A percentile compares a stretch with the other conserved stretches of the same genome.
Conservation (phyloP, 2,113 vertebrate species). For the Chascanopsetta lugubris region DNA sequence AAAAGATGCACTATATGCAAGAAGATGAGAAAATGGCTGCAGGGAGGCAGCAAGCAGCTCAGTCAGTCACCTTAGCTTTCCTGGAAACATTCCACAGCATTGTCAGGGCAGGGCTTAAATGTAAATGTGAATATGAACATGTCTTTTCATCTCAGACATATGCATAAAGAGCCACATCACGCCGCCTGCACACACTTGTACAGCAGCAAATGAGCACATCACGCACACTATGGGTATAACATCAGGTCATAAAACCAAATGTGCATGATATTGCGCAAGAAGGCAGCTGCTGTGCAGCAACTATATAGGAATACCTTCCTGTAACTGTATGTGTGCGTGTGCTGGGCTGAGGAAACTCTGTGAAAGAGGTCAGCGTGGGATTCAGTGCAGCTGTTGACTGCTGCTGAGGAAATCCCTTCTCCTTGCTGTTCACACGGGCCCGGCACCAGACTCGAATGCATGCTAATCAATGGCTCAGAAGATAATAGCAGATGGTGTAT, state of each 20-base stretch:
- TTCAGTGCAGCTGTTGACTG: conserved; percentile 56
- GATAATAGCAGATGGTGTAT: conserved; percentile 40
- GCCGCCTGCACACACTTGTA: conserved; percentile 25
- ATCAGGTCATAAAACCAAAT: conserved; percentile 45
- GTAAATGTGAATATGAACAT: conserved; percentile 19
- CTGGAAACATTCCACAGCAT: conserved; percentile 19
- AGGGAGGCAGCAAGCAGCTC: conserved; percentile 26
- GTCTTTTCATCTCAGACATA: not conserved
- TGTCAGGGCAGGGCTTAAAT: conserved; percentile 10
- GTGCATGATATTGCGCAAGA: conserved; percentile 32
- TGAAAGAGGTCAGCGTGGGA: conserved; percentile 54
- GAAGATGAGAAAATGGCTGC: conserved; percentile 21
- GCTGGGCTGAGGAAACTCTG: conserved; percentile 35
- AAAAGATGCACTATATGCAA: conserved; percentile 1
- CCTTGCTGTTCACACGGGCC: conserved; percentile 40
- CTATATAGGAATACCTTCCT: conserved; percentile 12
- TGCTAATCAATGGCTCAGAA: conserved; percentile 61
- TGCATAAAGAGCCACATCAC: conserved; percentile 5
- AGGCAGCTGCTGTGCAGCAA: conserved; percentile 21
- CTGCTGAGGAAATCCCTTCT: conserved; percentile 70
- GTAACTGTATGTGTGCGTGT: conserved; percentile 14
- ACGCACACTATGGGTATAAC: conserved; percentile 19
- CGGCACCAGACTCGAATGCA: conserved; percentile 51
- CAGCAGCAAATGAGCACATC: conserved; percentile 15
- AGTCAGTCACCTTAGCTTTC: conserved; percentile 40